Conservation (phyloP, 2,888 invertebrate species). For the Agonopterix arenella region DNA sequence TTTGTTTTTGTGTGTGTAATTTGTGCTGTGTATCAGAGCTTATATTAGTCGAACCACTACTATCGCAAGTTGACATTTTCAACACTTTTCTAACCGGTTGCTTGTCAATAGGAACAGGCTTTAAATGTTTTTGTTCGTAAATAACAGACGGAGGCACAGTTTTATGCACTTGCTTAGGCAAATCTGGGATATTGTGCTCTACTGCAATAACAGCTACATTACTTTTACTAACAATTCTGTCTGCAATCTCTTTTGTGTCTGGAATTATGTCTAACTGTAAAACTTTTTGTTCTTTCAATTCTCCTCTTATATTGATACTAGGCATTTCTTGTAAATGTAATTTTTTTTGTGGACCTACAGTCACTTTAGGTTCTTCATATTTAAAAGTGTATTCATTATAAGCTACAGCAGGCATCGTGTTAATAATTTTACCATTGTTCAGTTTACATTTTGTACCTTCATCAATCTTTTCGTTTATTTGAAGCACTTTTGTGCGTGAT, state of each 20-base stretch:
- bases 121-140: constrained; percentile 2
- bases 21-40: constrained; percentile 37
- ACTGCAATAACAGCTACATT: constrained; percentile 51
- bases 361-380: constrained; percentile 37
- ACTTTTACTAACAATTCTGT: constrained; percentile 20
- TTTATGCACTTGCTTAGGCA: constrained; percentile 3
- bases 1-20: constrained; percentile 26
- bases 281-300: constrained; percentile 67
- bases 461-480: constrained; percentile 37
- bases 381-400: constrained; percentile 54
- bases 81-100: constrained; percentile 42
- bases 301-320: constrained; percentile 67
- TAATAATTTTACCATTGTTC: constrained; percentile 31
- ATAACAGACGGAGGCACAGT: background rate
- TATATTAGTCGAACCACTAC: constrained; percentile 49
- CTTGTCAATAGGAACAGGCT: constrained; percentile 3
- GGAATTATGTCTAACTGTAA: constrained; percentile 68
- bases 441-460: constrained; percentile 18
- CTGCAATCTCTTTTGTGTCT: constrained; percentile 23
- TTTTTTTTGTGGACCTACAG: constrained; percentile 21
- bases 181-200: constrained; percentile 5
- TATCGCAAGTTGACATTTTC: constrained; percentile 54
- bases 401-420: constrained; percentile 33
- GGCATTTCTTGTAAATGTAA: constrained; percentile 68
- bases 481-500: constrained; percentile 44